Conservation (phyloP, 2,888 invertebrate genomes). For the Ectobius pallidus region DNA sequence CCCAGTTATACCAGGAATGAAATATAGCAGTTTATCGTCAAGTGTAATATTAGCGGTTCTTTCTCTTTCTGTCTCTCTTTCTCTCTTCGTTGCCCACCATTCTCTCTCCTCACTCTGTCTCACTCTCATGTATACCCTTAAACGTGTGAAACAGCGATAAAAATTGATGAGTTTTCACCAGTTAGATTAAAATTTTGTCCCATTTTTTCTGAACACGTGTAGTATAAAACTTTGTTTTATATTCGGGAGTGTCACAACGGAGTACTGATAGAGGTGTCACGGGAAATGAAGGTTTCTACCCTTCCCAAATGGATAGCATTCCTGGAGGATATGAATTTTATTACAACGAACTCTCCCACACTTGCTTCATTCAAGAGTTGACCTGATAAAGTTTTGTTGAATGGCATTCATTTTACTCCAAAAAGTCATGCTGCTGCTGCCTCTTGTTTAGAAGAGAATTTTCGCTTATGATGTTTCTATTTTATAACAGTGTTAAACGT, state of each 20-base stretch:
- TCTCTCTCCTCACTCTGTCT: not conserved
- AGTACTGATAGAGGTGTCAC: not conserved
- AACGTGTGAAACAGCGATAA: slow-evolving; percentile 15
- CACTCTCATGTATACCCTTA: not conserved
- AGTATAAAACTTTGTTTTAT: not conserved
- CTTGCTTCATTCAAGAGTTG: not conserved
- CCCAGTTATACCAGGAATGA: slow-evolving; percentile 12
- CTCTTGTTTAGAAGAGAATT: too few species aligned
- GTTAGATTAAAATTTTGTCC: slow-evolving; percentile 27
- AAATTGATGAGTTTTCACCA: slow-evolving; percentile 21
- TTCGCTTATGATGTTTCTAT: too few species aligned
- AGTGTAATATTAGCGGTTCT: slow-evolving; percentile 24
- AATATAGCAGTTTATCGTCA: slow-evolving; percentile 28
- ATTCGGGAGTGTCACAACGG: not conserved
- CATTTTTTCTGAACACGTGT: not conserved
- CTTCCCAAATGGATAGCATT: not conserved
- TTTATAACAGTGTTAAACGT: too few species aligned
- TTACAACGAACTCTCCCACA: not conserved
- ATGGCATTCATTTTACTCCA: too few species aligned
- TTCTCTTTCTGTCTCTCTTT: not conserved
- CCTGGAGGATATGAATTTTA: not conserved
- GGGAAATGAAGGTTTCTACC: not conserved
- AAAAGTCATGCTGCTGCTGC: too few species aligned
- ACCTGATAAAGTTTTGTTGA: not conserved
- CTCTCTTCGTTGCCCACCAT: too few species aligned